Evolutionary conservation across 2,797 vertebrate genomes (phyloP).

Genomic region (Poecilia velifera): DNA sequence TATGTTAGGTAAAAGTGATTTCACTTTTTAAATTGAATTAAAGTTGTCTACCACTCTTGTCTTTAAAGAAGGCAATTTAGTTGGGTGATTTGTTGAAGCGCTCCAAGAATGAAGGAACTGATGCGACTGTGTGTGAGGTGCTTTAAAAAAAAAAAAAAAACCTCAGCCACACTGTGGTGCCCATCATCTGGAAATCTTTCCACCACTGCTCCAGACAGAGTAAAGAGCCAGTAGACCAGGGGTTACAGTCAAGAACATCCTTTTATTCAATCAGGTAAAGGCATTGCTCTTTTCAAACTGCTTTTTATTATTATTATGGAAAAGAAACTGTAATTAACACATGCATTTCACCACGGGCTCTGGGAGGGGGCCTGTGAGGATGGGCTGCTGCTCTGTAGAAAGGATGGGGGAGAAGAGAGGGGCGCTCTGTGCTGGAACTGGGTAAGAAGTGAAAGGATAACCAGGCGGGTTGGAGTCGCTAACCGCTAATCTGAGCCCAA

Average conservation of each 20-base stretch:
- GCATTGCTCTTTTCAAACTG: conserved; percentile 87
- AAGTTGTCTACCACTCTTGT: not conserved
- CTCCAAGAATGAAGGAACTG: not conserved
- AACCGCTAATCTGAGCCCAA: conserved; percentile 60
- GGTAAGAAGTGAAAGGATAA: conserved; percentile 31
- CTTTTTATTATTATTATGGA: conserved; percentile 88
- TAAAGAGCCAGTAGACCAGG: conserved; percentile 27
- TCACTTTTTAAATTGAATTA: not conserved
- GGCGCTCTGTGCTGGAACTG: not conserved
- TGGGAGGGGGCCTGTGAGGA: conserved; percentile 72
- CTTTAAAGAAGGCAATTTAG: not conserved
- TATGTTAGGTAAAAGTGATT: not conserved
- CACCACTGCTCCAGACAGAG: conserved; percentile 15
- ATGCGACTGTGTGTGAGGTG: not conserved
- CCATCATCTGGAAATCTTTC: not conserved
- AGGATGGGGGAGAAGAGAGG: conserved; percentile 21
- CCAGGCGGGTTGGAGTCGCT: conserved; percentile 41
- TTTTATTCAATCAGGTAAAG: conserved; percentile 89
- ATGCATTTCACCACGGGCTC: conserved; percentile 89
- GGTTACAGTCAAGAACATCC: conserved; percentile 88
- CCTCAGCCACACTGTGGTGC: no score
- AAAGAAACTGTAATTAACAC: conserved; percentile 92
- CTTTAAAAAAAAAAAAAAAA: no score
- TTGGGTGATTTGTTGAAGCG: not conserved
- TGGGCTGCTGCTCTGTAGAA: conserved; percentile 47